Conservation (phyloP, 1,140 invertebrate species). For the Penaeus indicus region DNA sequence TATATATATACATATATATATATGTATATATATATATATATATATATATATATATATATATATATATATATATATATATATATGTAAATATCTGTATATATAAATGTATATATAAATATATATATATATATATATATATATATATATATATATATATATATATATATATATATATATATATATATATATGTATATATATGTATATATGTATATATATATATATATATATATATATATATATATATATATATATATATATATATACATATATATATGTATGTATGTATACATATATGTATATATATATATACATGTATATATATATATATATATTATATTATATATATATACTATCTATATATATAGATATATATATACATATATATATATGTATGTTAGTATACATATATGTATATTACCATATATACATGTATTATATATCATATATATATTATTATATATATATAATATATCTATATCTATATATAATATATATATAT, state of each 20-base stretch:
- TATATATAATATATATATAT: too few species aligned
- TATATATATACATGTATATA: neutral
- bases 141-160: constrained; percentile 7
- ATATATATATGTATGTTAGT: neutral
- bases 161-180: neutral
- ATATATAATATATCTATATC: too few species aligned
- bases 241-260: neutral
- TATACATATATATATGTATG: neutral
- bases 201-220: constrained; percentile 19
- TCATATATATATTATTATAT: too few species aligned
- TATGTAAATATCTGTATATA: too few species aligned
- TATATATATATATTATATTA: constrained; percentile 9
- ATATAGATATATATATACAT: constrained; percentile 5
- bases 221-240: constrained; percentile 9
- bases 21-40: too few species aligned
- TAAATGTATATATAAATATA: too few species aligned
- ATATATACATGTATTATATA: constrained; percentile 11
- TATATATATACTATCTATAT: constrained; percentile 17
- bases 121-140: constrained; percentile 26
- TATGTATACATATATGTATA: neutral
- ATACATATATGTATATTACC: neutral
- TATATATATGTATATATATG: neutral
- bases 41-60: too few species aligned
- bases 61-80: too few species aligned
- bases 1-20: too few species aligned